A percentile compares a stretch with the other conserved stretches of the same genome.
phyloP scores from a whole-genome alignment of 2,113 vertebrate genomes.

The Elephantulus edwardii region DNA sequence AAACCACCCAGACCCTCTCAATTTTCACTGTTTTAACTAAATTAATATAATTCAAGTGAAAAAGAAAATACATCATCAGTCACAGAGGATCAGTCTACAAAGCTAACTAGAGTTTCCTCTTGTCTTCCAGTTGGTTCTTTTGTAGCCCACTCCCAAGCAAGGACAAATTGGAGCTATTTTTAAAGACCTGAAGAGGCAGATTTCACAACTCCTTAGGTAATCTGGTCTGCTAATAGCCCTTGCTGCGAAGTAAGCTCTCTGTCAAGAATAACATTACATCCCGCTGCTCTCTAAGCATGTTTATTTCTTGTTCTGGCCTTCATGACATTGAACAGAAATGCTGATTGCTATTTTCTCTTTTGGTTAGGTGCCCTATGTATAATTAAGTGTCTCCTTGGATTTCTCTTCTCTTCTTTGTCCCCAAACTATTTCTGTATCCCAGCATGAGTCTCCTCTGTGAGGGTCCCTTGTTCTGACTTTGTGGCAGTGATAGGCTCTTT shows the following conservation, averaged over 20 bases:
- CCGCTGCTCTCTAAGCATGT: not conserved
- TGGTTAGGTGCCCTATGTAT: not conserved
- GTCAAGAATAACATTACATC: not conserved
- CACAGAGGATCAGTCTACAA: constrained; percentile 12
- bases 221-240: not conserved
- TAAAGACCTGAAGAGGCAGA: not conserved
- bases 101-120: not conserved
- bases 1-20: not conserved
- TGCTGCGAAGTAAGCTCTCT: constrained; percentile 11
- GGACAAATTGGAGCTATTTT: constrained; percentile 1
- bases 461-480: not conserved
- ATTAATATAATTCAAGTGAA: constrained; percentile 12
- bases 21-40: not conserved
- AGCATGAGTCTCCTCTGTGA: not conserved
- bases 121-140: not conserved
- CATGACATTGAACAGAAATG: not conserved
- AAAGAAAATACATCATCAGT: not conserved
- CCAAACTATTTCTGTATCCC: constrained; percentile 31
- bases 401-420: constrained; percentile 19
- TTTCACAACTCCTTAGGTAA: constrained; percentile 22
- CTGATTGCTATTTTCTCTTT: not conserved
- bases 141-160: not conserved
- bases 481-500: not conserved
- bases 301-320: not conserved
- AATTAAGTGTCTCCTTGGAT: constrained; percentile 13